Evolutionary conservation across 2,113 vertebrate genomes (phyloP).

Genomic region (Mastomys coucha): DNA sequence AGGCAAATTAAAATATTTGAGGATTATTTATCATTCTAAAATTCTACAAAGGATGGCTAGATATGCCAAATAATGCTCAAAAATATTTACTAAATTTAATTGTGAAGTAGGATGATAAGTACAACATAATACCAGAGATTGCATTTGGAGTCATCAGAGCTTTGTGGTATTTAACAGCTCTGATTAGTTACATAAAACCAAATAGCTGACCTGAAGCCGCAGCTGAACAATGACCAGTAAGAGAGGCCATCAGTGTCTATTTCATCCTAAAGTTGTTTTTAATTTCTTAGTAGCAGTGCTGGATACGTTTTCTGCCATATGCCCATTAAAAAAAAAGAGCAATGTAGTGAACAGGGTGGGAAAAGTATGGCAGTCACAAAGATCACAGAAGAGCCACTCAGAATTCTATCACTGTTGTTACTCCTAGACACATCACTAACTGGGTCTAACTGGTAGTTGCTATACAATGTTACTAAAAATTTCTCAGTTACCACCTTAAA

Average conservation of each 20-base stretch:
- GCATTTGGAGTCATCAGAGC: constrained; percentile 39
- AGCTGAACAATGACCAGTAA: constrained; percentile 29
- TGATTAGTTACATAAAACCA: constrained; percentile 23
- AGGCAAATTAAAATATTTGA: neutral
- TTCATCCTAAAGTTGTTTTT: constrained; percentile 12
- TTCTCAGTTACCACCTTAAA: neutral
- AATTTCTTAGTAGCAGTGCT: constrained; percentile 55
- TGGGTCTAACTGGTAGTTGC: neutral
- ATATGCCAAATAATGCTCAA: neutral
- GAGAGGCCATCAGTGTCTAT: constrained; percentile 4
- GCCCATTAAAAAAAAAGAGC: neutral
- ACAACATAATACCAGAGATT: constrained; percentile 22
- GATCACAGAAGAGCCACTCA: constrained; percentile 35
- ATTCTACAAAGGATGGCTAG: neutral
- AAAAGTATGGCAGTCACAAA: constrained; percentile 13
- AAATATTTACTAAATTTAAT: constrained; percentile 14
- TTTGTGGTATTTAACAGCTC: constrained; percentile 44
- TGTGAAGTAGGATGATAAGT: neutral
- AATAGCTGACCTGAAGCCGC: constrained; percentile 12
- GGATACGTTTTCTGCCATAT: constrained; percentile 44
- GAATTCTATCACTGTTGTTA: neutral
- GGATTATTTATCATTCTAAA: constrained; percentile 23
- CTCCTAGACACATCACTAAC: neutral
- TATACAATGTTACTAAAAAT: neutral
- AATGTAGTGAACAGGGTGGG: constrained; percentile 50